Evolutionary conservation across 2,888 invertebrate genomes (phyloP).

Genomic region (Pedicia rivosa): DNA sequence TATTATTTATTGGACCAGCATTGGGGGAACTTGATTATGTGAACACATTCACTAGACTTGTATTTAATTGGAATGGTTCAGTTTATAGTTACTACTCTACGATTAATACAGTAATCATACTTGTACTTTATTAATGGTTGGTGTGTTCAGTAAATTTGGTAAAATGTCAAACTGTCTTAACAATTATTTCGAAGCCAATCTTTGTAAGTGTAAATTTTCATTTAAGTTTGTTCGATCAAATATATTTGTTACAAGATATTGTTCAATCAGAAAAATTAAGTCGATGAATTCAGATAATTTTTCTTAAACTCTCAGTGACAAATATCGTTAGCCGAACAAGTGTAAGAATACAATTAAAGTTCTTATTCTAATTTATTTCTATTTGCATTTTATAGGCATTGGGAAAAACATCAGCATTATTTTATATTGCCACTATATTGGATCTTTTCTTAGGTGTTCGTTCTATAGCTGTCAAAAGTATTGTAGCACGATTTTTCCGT

Average conservation of each 20-base stretch:
- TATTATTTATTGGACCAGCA: constrained; percentile 23
- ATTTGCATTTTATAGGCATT: too few relatives aligned
- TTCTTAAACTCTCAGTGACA: too few relatives aligned
- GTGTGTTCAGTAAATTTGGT: constrained; percentile 25
- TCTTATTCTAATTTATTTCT: constrained; percentile 4
- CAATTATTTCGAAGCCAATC: constrained; percentile 23
- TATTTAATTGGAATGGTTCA: constrained; percentile 28
- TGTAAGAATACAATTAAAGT: not conserved
- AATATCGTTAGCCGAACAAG: too few relatives aligned
- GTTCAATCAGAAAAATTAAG: too few relatives aligned
- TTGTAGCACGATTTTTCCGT: constrained; percentile 25
- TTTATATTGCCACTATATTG: constrained; percentile 23
- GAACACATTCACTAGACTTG: constrained; percentile 24
- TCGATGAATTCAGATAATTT: too few relatives aligned
- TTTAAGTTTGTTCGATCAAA: too few relatives aligned
- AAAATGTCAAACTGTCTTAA: constrained; percentile 21
- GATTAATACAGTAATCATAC: constrained; percentile 21
- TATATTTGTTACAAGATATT: too few relatives aligned
- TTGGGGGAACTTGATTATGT: constrained; percentile 25
- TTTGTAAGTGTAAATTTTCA: too few relatives aligned
- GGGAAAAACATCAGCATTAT: constrained; percentile 19
- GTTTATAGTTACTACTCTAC: constrained; percentile 24
- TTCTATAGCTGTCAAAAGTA: constrained; percentile 27
- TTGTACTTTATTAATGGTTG: constrained; percentile 28
- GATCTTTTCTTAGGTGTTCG: constrained; percentile 27